Base-by-base conservation (phyloP, 2,797 vertebrate genomes). In the Menidia menidia region DNA sequence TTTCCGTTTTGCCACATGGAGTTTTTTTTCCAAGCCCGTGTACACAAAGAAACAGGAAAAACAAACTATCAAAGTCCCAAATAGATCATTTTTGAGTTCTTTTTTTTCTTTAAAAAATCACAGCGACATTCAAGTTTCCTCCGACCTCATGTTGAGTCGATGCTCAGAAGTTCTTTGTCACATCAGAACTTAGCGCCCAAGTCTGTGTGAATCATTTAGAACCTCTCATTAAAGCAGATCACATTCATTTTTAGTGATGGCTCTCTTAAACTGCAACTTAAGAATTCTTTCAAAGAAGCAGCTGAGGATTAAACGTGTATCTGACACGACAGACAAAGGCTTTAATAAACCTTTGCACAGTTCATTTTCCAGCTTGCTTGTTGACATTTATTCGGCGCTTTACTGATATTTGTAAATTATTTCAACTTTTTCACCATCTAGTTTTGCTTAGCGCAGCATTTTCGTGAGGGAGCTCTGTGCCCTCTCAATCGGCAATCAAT, bases 201-300 rank as follows among this genome's bases (percentile, higher is more conserved):
- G 41, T 59, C 9, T 51, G 33, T 52, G 31, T 9, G n/a, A 59
- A 59, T 76, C 55, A 48, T 13, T 54, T 42, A 8, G 4, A 39
- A 59, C 45, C 35, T 6, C 4, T 64, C 35, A 52, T 12, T 5
- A 19, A 52, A 47, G 7, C 44, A 39, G 25, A 39, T 39, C 35
- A 39, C 9, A 39, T 9, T 6, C 35, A 39, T 5, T 39, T 6
- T 39, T 39, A 39, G 35, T 39, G 35, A 39, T 39, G 9, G 35
- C 35, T 39, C 9, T 39, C 9, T 39, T 39, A 6, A 39, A 39
- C 5, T 3, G 5, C n/a, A 16, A n/a, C 18, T 25, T 25, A 25
- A 25, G 25, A 25, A 25, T 25, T 25, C 25, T 25, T 2, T 25
- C 1, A 25, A 25, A 25, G 25, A 25, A 25, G 25, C 25, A 25